Evolutionary conservation across 2,888 invertebrate genomes (phyloP).

Genomic region (Torymus texanus): DNA sequence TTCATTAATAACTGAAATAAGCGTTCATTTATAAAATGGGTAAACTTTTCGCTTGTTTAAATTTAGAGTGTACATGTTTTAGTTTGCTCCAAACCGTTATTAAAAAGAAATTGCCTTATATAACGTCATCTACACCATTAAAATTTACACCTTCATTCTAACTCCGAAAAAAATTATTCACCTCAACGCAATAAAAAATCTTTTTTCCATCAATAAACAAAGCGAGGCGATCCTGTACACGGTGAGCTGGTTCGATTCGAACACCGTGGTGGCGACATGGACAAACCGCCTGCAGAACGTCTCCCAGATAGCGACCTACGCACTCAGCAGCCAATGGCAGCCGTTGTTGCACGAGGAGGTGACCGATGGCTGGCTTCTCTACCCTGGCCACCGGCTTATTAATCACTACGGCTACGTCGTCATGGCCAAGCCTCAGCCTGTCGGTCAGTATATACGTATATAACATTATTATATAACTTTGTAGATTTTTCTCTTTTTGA

Average conservation of each 20-base stretch:
- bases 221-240: slow-evolving; percentile 82
- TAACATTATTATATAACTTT: background rate
- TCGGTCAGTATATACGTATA: slow-evolving; percentile 23
- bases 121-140: no score
- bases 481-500: no score
- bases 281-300: slow-evolving; percentile 90
- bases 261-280: slow-evolving; percentile 85
- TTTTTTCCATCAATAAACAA: background rate
- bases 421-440: slow-evolving; percentile 67
- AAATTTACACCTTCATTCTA: no score
- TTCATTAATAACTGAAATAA: no score
- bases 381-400: slow-evolving; percentile 76
- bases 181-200: background rate
- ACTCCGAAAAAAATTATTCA: no score
- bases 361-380: slow-evolving; percentile 83
- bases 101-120: no score
- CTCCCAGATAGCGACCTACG: slow-evolving; percentile 80
- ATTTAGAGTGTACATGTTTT: no score
- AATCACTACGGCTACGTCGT: slow-evolving; percentile 77
- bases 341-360: slow-evolving; percentile 77
- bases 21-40: no score
- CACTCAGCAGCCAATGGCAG: slow-evolving; percentile 65
- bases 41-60: no score
- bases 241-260: slow-evolving; percentile 85
- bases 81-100: no score